Evolutionary conservation across 2,797 vertebrate species (phyloP).

Genomic region (Xiphophorus birchmanni): DNA sequence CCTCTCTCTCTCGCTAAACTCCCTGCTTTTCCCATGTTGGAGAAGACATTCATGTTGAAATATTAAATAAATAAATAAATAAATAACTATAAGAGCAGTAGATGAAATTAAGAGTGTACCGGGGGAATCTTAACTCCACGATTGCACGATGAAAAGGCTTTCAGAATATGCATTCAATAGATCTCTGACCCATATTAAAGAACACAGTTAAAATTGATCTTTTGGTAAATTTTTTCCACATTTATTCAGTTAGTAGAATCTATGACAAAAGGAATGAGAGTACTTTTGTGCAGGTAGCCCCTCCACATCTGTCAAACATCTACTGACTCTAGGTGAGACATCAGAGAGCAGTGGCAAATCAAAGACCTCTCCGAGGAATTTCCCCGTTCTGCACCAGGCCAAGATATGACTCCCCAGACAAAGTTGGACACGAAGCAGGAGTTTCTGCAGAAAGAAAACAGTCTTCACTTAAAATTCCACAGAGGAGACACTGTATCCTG

Average conservation of each 20-base stretch:
- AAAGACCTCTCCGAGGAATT: slow-evolving; percentile 60
- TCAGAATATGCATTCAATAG: slow-evolving; percentile 76
- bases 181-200: slow-evolving; percentile 82
- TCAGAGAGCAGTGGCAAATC: slow-evolving; percentile 61
- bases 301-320: slow-evolving; percentile 58
- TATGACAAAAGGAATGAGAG: slow-evolving; percentile 45
- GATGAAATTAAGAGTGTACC: slow-evolving; percentile 79
- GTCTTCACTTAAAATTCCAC: slow-evolving; percentile 66
- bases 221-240: slow-evolving; percentile 54
- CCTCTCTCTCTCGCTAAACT: slow-evolving; percentile 52
- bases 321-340: slow-evolving; percentile 56
- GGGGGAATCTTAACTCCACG: slow-evolving; percentile 78
- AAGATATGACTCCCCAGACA: slow-evolving; percentile 56
- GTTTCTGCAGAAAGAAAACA: slow-evolving; percentile 66
- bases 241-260: slow-evolving; percentile 53
- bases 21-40: slow-evolving; percentile 66
- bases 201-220: slow-evolving; percentile 78
- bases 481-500: slow-evolving; percentile 54
- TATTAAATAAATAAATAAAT: slow-evolving; percentile 84
- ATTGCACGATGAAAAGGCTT: slow-evolving; percentile 80
- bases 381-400: slow-evolving; percentile 39
- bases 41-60: slow-evolving; percentile 74
- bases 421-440: slow-evolving; percentile 77
- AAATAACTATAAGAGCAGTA: slow-evolving; percentile 77
- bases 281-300: slow-evolving; percentile 51